Percentiles rank a stretch among this genome's conserved stretches.
These are phyloP conservation scores for Hirtodrosophila trivittata DNA, from an alignment of 2,888 invertebrate species.

Conservation along the genomic window DNA sequence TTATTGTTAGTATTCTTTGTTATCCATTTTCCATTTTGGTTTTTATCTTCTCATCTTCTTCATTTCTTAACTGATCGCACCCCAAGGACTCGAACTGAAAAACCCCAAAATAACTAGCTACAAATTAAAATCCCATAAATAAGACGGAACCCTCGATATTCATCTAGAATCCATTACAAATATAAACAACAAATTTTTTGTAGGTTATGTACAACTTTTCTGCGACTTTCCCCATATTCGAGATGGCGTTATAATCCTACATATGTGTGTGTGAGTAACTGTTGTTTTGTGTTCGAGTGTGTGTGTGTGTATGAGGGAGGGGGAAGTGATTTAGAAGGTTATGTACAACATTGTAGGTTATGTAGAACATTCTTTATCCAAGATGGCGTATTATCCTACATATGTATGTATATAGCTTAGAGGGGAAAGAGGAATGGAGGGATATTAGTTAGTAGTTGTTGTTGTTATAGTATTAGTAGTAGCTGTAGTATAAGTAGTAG, in stretches of 20 bases:
- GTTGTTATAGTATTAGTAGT: constrained; percentile 18
- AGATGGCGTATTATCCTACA: constrained; percentile 36
- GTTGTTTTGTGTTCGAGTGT: no score
- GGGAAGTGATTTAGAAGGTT: no score
- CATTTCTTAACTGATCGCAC: constrained; percentile 34
- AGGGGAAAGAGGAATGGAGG: no score
- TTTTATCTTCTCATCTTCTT: no score
- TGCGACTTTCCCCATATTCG: constrained; percentile 37
- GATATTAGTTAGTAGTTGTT: no score
- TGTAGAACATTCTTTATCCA: no score
- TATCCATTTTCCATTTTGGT: constrained; percentile 11
- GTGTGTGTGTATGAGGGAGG: no score
- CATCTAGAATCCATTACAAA: constrained; percentile 14
- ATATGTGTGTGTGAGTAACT: no score
- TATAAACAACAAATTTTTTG: constrained; percentile 40
- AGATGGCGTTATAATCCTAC: no score
- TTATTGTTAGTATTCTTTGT: constrained; percentile 10
- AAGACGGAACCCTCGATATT: constrained; percentile 40
- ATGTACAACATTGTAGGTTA: no score
- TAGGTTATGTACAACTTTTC: constrained; percentile 68
- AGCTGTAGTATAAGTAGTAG: constrained; percentile 6
- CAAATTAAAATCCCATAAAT: constrained; percentile 32
- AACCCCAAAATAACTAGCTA: constrained; percentile 45
- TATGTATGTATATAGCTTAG: constrained; percentile 15
- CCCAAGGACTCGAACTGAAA: constrained; percentile 47